Conservation (phyloP, 2,888 invertebrate species). For the Volucella inanis region DNA sequence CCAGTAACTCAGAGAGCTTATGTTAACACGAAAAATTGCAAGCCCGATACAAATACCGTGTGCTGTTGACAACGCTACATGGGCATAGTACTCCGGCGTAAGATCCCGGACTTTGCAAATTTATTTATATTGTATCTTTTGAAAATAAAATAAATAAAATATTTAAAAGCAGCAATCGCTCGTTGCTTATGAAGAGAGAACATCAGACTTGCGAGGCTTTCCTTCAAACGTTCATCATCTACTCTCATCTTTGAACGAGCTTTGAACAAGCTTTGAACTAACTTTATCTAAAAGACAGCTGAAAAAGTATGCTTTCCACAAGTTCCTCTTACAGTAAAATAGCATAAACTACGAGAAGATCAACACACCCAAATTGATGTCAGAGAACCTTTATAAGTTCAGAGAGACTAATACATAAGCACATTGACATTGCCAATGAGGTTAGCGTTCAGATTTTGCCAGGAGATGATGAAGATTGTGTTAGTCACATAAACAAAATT, state of each 20-base stretch:
- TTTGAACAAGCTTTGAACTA: conserved; percentile 69
- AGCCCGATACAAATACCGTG: too few relatives aligned
- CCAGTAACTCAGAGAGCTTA: too few relatives aligned
- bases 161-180: conserved; percentile 76
- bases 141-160: too few relatives aligned
- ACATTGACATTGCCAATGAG: too few relatives aligned
- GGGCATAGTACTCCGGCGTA: too few relatives aligned
- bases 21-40: conserved; percentile 74
- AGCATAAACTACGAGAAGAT: conserved; percentile 75
- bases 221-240: conserved; percentile 75
- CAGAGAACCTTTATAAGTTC: conserved; percentile 76
- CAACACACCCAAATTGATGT: conserved; percentile 75
- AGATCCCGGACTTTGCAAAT: too few relatives aligned
- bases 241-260: conserved; percentile 30
- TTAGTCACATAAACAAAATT: too few relatives aligned
- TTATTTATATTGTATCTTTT: too few relatives aligned
- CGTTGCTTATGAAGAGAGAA: conserved; percentile 75
- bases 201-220: conserved; percentile 78
- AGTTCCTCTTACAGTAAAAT: conserved; percentile 76
- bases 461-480: too few relatives aligned
- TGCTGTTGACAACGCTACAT: too few relatives aligned
- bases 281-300: conserved; percentile 60
- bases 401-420: conserved; percentile 46
- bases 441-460: too few relatives aligned
- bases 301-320: conserved; percentile 77